Evolutionary conservation across 2,888 invertebrate genomes (phyloP).

Genomic region (Gymnocheta viridis): DNA sequence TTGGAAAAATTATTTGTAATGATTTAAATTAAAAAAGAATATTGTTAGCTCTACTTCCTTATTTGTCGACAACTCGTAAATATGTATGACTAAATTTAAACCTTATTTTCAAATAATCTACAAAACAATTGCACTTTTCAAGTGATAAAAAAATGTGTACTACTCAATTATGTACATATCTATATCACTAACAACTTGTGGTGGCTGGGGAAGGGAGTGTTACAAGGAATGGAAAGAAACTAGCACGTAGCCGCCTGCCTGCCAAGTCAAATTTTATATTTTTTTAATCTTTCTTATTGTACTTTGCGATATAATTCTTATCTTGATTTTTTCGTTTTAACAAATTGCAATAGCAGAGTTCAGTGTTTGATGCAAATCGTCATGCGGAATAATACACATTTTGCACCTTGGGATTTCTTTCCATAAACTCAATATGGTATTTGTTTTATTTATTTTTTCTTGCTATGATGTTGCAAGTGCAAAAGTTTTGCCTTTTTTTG

Average conservation of each 20-base stretch:
- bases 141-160: constrained; percentile 33
- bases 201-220: not conserved
- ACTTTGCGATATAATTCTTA: not conserved
- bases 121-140: constrained; percentile 10
- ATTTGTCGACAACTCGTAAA: constrained; percentile 16
- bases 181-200: not conserved
- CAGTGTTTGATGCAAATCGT: not conserved
- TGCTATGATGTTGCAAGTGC: not conserved
- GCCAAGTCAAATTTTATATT: not conserved
- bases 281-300: constrained; percentile 5
- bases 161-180: too few species aligned
- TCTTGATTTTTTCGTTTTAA: constrained; percentile 14
- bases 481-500: too few species aligned
- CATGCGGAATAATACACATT: not conserved
- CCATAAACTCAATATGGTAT: not conserved
- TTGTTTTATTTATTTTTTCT: too few species aligned
- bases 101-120: constrained; percentile 30
- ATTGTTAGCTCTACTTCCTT: constrained; percentile 12
- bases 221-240: not conserved
- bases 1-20: not conserved
- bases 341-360: not conserved
- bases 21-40: not conserved
- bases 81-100: constrained; percentile 44
- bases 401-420: too few species aligned
- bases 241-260: not conserved